A percentile compares a stretch with the other conserved stretches of the same genome.
Evolutionary conservation across 2,797 vertebrate species (phyloP).

Genomic region (Smutsia temminckii): DNA sequence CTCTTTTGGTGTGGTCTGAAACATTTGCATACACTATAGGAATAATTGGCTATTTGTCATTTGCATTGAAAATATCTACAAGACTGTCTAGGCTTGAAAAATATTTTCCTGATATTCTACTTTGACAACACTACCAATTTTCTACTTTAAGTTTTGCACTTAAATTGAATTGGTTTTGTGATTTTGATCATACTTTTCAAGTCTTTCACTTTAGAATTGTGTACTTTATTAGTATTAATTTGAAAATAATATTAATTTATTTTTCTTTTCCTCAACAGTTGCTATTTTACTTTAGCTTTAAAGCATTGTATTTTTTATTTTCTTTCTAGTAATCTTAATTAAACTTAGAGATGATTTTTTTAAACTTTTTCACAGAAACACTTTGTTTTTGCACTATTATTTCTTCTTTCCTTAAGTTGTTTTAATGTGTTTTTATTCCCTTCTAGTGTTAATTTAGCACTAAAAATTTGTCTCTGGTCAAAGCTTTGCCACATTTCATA

Average conservation of each 20-base stretch:
- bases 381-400: not conserved
- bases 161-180: not conserved
- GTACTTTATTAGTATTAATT: not conserved
- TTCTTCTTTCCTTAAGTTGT: not conserved
- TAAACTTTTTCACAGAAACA: not conserved
- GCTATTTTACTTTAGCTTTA: not conserved
- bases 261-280: not conserved
- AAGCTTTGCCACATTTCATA: constrained; percentile 3
- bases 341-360: not conserved
- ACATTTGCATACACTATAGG: not conserved
- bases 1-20: not conserved
- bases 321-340: not conserved
- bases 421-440: not conserved
- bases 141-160: not conserved
- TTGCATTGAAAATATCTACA: not conserved
- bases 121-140: not conserved
- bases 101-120: not conserved
- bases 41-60: not conserved
- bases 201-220: not conserved
- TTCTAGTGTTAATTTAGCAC: not conserved
- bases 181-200: not conserved
- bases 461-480: constrained; percentile 3
- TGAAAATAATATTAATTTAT: not conserved
- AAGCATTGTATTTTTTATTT: not conserved
- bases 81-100: not conserved